Evolutionary conservation across 2,888 invertebrate genomes (phyloP), one percentile per base, ranked within the genome.

Genomic region (Nesidiocoris tenuis): DNA sequence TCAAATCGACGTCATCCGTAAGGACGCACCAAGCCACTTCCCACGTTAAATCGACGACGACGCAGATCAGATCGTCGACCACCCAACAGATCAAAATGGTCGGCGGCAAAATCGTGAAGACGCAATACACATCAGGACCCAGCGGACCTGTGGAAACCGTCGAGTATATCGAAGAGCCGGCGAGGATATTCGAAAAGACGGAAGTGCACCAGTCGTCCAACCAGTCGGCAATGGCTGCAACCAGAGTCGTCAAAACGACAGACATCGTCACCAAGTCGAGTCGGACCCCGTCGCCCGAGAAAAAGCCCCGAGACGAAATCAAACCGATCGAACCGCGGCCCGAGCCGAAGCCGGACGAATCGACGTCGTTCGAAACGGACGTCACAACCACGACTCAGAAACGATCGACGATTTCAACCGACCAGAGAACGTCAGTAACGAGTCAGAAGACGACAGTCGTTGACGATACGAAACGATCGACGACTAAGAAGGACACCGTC

Each of bases 401-500:
- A 55, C 61, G 18, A 18, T 64, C n/a, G 70, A 64, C 66, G 77
- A 70, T 59, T 18, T 65, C 54, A 61, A 56, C 2, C 3, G 24
- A 59, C n/a, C n/a, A 17, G 12, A 18, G 24, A 74, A 77, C 21
- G 71, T 76, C n/a, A 25, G 72, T 22, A n/a, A 63, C 70, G 24
- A 67, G 23, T 18, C 57, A 18, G 18, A 74, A 61, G 59, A 24
- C 59, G 61, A 70, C 70, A 2, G 12, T 67, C 23, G 25, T 70
- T 25, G 70, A 70, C 25, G 72, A 74, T 57, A 56, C 75, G 19
- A 64, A 21, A 18, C 70, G 66, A 57, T 56, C 65, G n/a, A 77
- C 70, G 24, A 64, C 21, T 23, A 59, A 65, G 57, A 18, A 55
- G 54, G 16, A 23, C 57, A 21, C 91, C 90, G 82, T 64, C 21